Conservation (phyloP, 1,140 invertebrate species). For the Elymnias hypermnestra region DNA sequence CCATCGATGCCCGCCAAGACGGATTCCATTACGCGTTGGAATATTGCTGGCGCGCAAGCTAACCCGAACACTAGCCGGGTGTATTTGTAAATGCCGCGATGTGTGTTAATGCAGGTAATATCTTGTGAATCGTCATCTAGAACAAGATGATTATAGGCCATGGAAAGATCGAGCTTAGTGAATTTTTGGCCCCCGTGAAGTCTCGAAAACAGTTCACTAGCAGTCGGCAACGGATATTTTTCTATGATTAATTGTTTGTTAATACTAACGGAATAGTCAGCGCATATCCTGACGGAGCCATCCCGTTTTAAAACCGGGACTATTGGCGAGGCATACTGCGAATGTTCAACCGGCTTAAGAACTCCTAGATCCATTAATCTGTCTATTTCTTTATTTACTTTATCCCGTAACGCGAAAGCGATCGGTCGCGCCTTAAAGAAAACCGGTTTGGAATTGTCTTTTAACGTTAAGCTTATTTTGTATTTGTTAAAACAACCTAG, state of each 20-base stretch:
- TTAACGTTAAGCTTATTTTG: slow-evolving; percentile 24
- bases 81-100: slow-evolving; percentile 24
- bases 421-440: slow-evolving; percentile 41
- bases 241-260: slow-evolving; percentile 28
- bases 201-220: slow-evolving; percentile 25
- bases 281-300: slow-evolving; percentile 46
- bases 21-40: slow-evolving; percentile 32
- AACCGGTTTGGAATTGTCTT: slow-evolving; percentile 29
- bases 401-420: slow-evolving; percentile 32
- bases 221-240: slow-evolving; percentile 25
- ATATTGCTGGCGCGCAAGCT: slow-evolving; percentile 22
- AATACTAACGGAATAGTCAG: slow-evolving; percentile 42
- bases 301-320: slow-evolving; percentile 33
- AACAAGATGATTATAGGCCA: slow-evolving; percentile 26
- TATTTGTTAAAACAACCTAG: slow-evolving; percentile 23
- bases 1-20: slow-evolving; percentile 20
- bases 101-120: slow-evolving; percentile 27
- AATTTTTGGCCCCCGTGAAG: slow-evolving; percentile 22
- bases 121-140: slow-evolving; percentile 20
- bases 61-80: slow-evolving; percentile 27
- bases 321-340: slow-evolving; percentile 43
- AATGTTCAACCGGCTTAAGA: slow-evolving; percentile 20
- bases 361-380: slow-evolving; percentile 4
- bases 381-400: slow-evolving; percentile 31
- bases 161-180: slow-evolving; percentile 22